These are phyloP conservation scores for Acanthurus tractus DNA, from an alignment of 2,797 vertebrate genomes.

Conservation along the genomic window DNA sequence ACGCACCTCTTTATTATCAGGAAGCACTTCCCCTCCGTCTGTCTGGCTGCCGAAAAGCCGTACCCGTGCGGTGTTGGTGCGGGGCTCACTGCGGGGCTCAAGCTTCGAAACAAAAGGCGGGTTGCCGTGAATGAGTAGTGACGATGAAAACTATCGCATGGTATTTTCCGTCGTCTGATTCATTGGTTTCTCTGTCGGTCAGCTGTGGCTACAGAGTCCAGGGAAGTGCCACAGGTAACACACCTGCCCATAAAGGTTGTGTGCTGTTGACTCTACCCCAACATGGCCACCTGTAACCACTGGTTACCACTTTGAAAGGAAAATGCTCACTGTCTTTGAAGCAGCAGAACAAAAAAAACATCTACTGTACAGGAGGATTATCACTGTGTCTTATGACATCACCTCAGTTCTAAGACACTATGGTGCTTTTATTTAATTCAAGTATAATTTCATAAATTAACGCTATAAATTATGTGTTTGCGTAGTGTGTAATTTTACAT, in stretches of 20 bases:
- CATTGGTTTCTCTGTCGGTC: constrained; percentile 3
- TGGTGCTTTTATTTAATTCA: neutral
- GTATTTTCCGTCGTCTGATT: constrained; percentile 9
- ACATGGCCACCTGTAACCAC: constrained; percentile 67
- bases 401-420: neutral
- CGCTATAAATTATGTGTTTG: too few relatives aligned
- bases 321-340: neutral
- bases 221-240: constrained; percentile 80
- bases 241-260: constrained; percentile 77
- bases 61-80: neutral
- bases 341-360: neutral
- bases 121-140: neutral
- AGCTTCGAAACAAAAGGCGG: constrained; percentile 26
- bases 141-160: neutral
- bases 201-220: constrained; percentile 3
- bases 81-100: neutral
- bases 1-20: constrained; percentile 75
- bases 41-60: constrained; percentile 21
- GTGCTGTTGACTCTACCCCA: constrained; percentile 35
- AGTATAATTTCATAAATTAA: neutral
- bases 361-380: too few relatives aligned
- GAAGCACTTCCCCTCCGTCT: constrained; percentile 67
- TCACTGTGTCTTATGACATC: neutral
- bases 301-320: constrained; percentile 2
- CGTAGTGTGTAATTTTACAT: too few relatives aligned